Evolutionary conservation across 2,113 vertebrate species (phyloP).

Genomic region (Oryctolagus cuniculus): mOryCun1.1 NC_091432.1:210963501-210964000

Average conservation of each 20-base stretch:
- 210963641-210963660: neutral
- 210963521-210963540: neutral
- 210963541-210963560: neutral
- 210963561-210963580: neutral
- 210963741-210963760: neutral
- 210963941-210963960: neutral
- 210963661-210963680: constrained; percentile 17
- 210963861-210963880: too few species aligned
- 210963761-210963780: neutral
- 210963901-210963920: neutral
- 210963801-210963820: neutral
- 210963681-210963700: neutral
- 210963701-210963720: constrained; percentile 29
- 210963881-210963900: neutral
- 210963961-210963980: neutral
- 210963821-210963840: too few species aligned
- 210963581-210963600: neutral
- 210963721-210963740: neutral
- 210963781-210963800: neutral
- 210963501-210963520: neutral
- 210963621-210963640: constrained; percentile 15
- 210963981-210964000: neutral
- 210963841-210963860: too few species aligned
- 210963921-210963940: neutral
- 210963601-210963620: neutral